Base-by-base conservation (phyloP, 2,888 invertebrate genomes). In the Pristionchus exspectatus region DNA sequence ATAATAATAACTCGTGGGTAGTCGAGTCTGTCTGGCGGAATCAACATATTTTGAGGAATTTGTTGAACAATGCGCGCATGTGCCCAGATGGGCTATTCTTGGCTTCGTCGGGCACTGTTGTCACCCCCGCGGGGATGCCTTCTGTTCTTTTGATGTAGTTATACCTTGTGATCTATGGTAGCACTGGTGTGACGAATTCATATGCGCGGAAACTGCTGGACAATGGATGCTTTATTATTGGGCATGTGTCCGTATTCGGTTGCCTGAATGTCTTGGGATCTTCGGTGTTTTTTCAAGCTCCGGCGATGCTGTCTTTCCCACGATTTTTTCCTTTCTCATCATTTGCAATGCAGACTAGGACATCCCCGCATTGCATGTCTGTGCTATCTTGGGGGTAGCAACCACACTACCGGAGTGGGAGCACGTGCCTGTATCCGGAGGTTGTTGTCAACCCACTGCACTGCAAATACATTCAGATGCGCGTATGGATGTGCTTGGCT, bases 261-360 rank as follows among this genome's bases (percentile, higher is more conserved):
- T 50, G 44, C 44, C 44, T 50, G 44, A 12, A 50, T 50, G 44
- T 9, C 44, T 50, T 50, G 44, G 44, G 44, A 50, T 63, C 63
- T 63, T n/a, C 63, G 63, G 63, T 63, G n/a, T 63, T 63, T 4
- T 10, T 63, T 63, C 63, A 63, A 10, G 24, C 63, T n/a, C 24
- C 24, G 21, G n/a, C n/a, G 63, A 63, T 63, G 63, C 63, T 63
- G n/a, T 63, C 63, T 69, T 30, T 69, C 69, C 69, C 69, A 69
- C 69, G 69, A 33, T 69, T 12, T 1, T 12, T 30, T 12, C 69
- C 69, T 27, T 69, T 69, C 69, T 33, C 69, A 69, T 69, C 69
- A 69, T 69, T 16, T 16, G 30, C 12, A 16, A 69, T 69, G 30
- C 30, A 69, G 69, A 69, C 30, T 30, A 33, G 69, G 69, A 30